These are phyloP conservation scores for Casuarius casuarius DNA, from an alignment of 2,113 vertebrate genomes.

Conservation along the genomic window DNA sequence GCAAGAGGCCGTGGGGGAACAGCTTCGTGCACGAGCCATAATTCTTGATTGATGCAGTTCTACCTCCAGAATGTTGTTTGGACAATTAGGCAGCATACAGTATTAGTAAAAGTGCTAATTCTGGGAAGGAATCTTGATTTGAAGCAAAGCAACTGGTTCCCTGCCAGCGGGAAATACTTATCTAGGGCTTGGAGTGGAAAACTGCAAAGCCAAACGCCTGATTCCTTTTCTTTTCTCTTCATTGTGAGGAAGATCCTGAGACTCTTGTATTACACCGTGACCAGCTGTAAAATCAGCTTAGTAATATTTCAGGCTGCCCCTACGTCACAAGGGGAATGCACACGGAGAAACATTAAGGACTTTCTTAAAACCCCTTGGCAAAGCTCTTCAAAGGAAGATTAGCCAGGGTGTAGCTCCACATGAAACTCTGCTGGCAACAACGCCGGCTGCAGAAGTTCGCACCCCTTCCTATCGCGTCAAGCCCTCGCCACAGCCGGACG, in stretches of 20 bases:
- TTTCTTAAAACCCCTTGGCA: background rate
- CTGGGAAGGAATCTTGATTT: background rate
- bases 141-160: background rate
- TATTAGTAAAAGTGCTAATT: background rate
- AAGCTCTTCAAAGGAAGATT: background rate
- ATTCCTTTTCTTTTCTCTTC: background rate
- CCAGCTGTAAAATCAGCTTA: background rate
- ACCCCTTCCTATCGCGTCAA: background rate
- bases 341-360: background rate
- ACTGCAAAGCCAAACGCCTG: background rate
- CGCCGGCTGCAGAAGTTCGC: background rate
- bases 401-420: accelerated
- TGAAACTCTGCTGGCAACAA: background rate
- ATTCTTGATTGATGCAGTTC: background rate
- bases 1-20: accelerated
- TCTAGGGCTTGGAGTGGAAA: background rate
- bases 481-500: background rate
- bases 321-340: background rate
- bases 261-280: background rate
- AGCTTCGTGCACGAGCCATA: background rate
- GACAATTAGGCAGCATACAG: background rate
- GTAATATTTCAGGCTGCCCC: background rate
- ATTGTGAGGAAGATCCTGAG: background rate
- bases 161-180: background rate
- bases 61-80: background rate